These are phyloP conservation scores for Corapipo altera DNA, from an alignment of 2,113 vertebrate species.

Conservation along the genomic window DNA sequence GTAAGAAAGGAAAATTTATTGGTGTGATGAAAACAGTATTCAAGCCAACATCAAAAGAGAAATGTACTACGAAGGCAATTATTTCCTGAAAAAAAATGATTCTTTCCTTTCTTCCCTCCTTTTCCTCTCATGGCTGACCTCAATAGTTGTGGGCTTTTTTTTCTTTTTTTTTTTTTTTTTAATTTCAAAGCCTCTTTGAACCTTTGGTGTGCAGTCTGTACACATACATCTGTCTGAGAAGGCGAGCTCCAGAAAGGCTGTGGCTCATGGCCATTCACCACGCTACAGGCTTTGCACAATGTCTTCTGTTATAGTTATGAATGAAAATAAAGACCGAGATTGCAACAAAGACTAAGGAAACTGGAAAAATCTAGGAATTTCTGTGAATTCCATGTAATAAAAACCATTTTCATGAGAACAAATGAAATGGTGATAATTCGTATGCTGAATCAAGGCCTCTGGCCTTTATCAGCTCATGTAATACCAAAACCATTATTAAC, in stretches of 20 bases:
- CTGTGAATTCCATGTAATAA: neutral
- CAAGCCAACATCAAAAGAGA: neutral
- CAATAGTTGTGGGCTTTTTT: accelerated
- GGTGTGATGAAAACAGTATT: neutral
- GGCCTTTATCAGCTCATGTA: neutral
- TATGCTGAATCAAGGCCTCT: neutral
- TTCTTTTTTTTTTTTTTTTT: too few relatives aligned
- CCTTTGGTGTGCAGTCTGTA: neutral
- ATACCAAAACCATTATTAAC: neutral
- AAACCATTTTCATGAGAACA: neutral
- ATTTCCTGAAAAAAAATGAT: neutral
- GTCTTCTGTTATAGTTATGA: neutral
- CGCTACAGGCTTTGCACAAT: neutral
- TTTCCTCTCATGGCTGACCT: neutral
- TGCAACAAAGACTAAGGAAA: neutral
- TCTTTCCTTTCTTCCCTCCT: neutral
- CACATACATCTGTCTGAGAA: neutral
- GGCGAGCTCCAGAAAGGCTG: neutral
- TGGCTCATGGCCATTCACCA: neutral
- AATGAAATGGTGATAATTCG: neutral
- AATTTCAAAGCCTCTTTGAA: neutral
- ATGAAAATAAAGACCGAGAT: neutral
- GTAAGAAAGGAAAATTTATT: neutral
- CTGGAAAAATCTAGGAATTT: neutral
- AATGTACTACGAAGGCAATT: neutral